Evolutionary conservation across 2,797 vertebrate genomes (phyloP).

Genomic region (Anisognathus igniventris): DNA sequence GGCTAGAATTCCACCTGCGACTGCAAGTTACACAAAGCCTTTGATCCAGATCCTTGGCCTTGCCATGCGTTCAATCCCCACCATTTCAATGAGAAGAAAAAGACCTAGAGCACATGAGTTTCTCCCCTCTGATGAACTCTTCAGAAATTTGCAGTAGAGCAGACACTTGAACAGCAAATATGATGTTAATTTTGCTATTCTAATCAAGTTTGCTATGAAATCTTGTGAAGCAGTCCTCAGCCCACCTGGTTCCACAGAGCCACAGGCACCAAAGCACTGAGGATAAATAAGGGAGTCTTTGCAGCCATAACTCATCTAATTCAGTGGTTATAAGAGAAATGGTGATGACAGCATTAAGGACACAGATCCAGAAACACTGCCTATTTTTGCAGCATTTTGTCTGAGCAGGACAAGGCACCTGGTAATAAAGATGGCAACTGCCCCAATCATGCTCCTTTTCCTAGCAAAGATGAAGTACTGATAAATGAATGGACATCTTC

Average conservation of each 20-base stretch:
- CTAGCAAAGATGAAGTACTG: not conserved
- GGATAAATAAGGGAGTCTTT: not conserved
- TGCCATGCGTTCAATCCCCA: not conserved
- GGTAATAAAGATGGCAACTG: not conserved
- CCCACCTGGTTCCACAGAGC: not conserved
- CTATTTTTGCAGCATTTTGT: not conserved
- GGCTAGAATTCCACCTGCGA: not conserved
- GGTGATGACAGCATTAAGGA: not conserved
- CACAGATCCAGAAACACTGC: not conserved
- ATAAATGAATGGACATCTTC: not conserved
- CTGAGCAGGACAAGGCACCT: not conserved
- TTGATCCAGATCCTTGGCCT: not conserved
- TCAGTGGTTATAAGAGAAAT: not conserved
- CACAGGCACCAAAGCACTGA: not conserved
- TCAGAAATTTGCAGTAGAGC: not conserved
- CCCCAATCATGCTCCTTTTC: not conserved
- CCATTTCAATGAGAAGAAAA: not conserved
- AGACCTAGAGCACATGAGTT: rapidly evolving
- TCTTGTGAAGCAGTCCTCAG: not conserved
- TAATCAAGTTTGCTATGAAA: not conserved
- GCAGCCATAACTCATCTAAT: not conserved
- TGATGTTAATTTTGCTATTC: not conserved
- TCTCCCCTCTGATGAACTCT: not conserved
- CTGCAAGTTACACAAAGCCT: not conserved
- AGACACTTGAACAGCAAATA: not conserved